Evolutionary conservation across 2,113 vertebrate species (phyloP).

Genomic region (Plecotus auritus): DNA sequence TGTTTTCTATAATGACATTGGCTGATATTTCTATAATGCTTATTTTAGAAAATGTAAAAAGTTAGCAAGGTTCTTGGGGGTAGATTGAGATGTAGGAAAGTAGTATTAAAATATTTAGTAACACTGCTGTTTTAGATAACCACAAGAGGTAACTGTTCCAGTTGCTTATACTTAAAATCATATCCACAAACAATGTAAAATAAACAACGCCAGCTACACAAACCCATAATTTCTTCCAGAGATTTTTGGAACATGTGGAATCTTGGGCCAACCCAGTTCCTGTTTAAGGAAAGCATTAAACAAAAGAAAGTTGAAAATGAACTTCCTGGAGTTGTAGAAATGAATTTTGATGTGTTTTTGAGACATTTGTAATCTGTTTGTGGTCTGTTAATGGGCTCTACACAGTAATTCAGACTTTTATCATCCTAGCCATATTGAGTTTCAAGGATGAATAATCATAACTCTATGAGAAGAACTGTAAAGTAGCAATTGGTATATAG

Average conservation of each 20-base stretch:
- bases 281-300: slow-evolving; percentile 64
- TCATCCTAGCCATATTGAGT: not conserved
- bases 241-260: slow-evolving; percentile 15
- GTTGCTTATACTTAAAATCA: slow-evolving; percentile 10
- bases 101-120: not conserved
- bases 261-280: slow-evolving; percentile 35
- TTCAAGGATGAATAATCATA: slow-evolving; percentile 14
- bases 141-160: not conserved
- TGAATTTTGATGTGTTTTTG: slow-evolving; percentile 24
- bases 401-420: not conserved
- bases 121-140: not conserved
- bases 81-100: not conserved
- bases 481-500: not conserved
- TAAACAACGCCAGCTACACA: not conserved
- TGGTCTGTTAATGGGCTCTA: not conserved
- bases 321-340: slow-evolving; percentile 49
- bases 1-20: slow-evolving; percentile 7
- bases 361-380: not conserved
- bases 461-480: not conserved
- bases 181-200: not conserved
- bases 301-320: slow-evolving; percentile 50
- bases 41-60: not conserved
- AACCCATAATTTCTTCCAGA: not conserved
- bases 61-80: not conserved
- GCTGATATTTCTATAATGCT: not conserved